Evolutionary conservation across 2,888 invertebrate species (phyloP), one percentile per base, ranked within the genome.

Genomic region (Leptothorax acervorum): DNA sequence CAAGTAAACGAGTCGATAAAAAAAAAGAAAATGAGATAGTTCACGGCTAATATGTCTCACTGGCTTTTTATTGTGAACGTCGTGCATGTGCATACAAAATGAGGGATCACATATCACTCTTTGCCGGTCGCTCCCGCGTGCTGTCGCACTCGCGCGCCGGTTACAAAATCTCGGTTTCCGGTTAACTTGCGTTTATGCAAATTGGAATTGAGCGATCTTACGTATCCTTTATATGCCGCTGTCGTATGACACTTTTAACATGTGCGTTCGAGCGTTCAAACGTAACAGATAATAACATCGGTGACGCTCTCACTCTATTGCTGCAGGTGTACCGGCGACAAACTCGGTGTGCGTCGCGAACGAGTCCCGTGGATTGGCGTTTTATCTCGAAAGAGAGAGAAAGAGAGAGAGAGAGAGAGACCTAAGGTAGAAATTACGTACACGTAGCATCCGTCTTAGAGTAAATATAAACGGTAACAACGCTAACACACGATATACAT

Each of bases 381-480:
- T n/a, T 57, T 39, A 55, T n/a, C 18, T 55, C 78, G 31, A 28
- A 6, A 66, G 31, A 18, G 3, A 65, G n/a, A 18, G 3, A 18
- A 1, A 65, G 35, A 35, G 35, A 35, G 35, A 35, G 35, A 35
- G 35, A 35, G 6, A 35, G 31, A 12, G 1, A 18, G 1, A 66
- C 28, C 15, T 39, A 78, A 55, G 31, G 65, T 79, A 70, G 48
- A 79, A 81, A 79, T 70, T 51, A 48, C 60, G 60, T 51, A 48
- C 60, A 71, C n/a, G 35, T 48, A 76, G 87, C 65, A 65, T 48
- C 75, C 31, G n/a, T 62, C 55, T 84, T 87, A 85, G 83, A 74
- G 42, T 65, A 79, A 65, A 71, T 89, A 88, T n/a, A 90, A 90
- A 90, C 76, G 70, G 88, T 87, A 89, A 89, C 83, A 89, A 88